phyloP scores from a whole-genome alignment of 2,113 vertebrate species.

The Terrapene triunguis region DNA sequence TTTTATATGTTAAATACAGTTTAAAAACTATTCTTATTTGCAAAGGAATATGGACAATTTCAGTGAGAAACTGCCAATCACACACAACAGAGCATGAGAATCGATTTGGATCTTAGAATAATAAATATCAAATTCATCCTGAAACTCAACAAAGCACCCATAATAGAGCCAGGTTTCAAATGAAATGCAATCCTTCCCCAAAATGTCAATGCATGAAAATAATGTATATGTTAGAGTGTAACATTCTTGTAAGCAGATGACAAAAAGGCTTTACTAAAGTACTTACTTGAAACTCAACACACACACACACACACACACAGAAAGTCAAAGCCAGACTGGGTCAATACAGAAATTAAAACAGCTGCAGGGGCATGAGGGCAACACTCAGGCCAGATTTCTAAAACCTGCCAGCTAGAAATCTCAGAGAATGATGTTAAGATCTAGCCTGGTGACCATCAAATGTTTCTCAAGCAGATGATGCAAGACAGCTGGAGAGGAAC shows the following conservation, averaged over 20 bases:
- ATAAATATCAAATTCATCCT: conserved; percentile 44
- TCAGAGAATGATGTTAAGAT: background rate
- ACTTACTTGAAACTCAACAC: background rate
- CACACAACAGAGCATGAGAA: conserved; percentile 4
- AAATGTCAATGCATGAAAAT: background rate
- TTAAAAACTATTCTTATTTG: background rate
- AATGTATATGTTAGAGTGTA: background rate
- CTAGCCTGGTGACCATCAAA: background rate
- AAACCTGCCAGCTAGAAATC: background rate
- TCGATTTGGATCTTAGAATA: conserved; percentile 48
- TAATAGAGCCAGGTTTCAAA: background rate
- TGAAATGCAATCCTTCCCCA: background rate
- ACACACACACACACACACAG: too few relatives aligned
- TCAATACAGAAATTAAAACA: background rate
- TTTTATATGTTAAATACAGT: background rate
- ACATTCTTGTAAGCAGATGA: background rate
- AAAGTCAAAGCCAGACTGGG: background rate
- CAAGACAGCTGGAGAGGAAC: background rate
- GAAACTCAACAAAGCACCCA: conserved; percentile 25
- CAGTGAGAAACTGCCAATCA: conserved; percentile 49
- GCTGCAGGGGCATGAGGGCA: background rate
- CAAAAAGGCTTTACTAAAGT: background rate
- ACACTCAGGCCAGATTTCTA: background rate
- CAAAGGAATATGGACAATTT: conserved; percentile 33
- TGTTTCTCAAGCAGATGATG: background rate